A percentile compares a stretch with the other conserved stretches of the same genome.
Evolutionary conservation across 2,888 invertebrate genomes (phyloP).

Genomic region (Blastobasis lacticolella): DNA sequence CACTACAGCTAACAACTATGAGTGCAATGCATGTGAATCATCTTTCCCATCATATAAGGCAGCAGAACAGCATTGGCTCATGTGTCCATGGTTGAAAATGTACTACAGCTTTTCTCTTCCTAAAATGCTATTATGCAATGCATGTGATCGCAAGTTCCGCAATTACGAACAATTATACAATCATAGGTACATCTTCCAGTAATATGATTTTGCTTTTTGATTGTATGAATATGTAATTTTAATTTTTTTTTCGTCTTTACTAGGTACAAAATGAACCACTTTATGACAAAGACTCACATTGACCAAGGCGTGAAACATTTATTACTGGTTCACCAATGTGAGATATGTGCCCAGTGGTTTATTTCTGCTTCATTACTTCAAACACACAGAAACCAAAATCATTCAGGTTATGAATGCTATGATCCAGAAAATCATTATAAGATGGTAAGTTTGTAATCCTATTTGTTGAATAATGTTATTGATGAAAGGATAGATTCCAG

Average conservation of each 20-base stretch:
- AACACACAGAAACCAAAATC: constrained; percentile 47
- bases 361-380: constrained; percentile 37
- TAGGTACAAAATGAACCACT: constrained; percentile 62
- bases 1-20: constrained; percentile 78
- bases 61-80: constrained; percentile 58
- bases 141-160: constrained; percentile 63
- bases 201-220: not conserved
- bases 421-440: constrained; percentile 29
- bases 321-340: constrained; percentile 57
- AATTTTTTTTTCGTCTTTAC: constrained; percentile 14
- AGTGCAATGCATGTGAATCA: constrained; percentile 71
- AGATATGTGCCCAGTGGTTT: constrained; percentile 52
- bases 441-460: constrained; percentile 23
- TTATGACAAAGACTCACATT: constrained; percentile 43
- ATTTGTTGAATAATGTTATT: no score
- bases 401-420: constrained; percentile 36
- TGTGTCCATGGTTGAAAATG: constrained; percentile 53
- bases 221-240: not conserved
- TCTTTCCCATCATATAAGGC: constrained; percentile 49
- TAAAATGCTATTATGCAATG: constrained; percentile 59
- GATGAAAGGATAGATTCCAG: no score
- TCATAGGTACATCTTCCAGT: constrained; percentile 44
- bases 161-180: constrained; percentile 65
- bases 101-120: constrained; percentile 55
- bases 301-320: constrained; percentile 24